Base-by-base conservation (phyloP, 2,888 invertebrate species). In the Neria commutata region DNA sequence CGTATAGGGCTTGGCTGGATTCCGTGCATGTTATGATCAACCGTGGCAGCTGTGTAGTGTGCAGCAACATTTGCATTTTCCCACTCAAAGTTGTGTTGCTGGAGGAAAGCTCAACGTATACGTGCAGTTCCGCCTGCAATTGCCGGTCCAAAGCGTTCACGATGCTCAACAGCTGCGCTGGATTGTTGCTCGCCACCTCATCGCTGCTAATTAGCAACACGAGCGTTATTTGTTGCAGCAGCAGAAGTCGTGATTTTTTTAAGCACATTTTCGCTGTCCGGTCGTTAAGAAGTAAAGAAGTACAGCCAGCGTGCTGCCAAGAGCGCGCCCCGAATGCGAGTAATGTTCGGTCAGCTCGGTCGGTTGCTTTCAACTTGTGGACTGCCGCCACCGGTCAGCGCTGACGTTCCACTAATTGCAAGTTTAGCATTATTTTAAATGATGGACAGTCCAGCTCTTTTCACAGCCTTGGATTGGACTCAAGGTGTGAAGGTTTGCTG, bases 101-200 rank as follows among this genome's bases (percentile, higher is more conserved):
- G 11, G 1, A n/a, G 6, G 26, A 5, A 16, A 5, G 3, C 10
- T 50, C 49, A 3, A 56, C 10, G 42, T 42, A 42, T 1, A 56
- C 19, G 26, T 56, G 26, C 11, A 50, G 16, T 23, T 56, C 50
- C 16, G 45, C 6, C 23, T 45, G 2, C 10, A 56, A 50, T n/a
- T 40, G 29, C 11, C 1, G 11, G 2, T 21, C 50, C 23, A 56
- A 16, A 16, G 49, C 42, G 10, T 49, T 48, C 2, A 55, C 24
- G 1, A 55, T 8, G 8, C 48, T 10, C n/a, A n/a, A 25, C 5
- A 26, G 14, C 24, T n/a, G 16, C 21, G 17, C 21, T 6, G 5
- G 33, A 10, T 24, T 55, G 23, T 21, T n/a, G 48, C 29, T 29
- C 6, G 6, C 6, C 6, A 11, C 11, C 6, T 29, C 11, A 11